Evolutionary conservation across 2,888 invertebrate species (phyloP).

Genomic region (Morpho deidamia): DNA sequence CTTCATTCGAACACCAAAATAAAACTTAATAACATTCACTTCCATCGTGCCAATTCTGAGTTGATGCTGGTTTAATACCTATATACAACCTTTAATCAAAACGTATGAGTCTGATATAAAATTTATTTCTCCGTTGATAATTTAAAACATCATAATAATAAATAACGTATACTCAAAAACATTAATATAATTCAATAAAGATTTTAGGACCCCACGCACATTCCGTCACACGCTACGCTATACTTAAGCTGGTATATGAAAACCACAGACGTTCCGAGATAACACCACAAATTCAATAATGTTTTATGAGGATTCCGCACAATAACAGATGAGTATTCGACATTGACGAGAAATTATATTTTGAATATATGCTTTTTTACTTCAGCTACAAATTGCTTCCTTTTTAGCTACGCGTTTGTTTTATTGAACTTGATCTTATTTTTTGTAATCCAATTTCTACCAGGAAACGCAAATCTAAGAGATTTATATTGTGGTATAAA

Average conservation of each 20-base stretch:
- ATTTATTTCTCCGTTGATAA: slow-evolving; percentile 17
- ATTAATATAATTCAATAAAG: slow-evolving; percentile 25
- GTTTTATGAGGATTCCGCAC: slow-evolving; percentile 27
- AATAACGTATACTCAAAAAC: slow-evolving; percentile 19
- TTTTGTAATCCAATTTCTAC: too few species aligned
- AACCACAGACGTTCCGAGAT: slow-evolving; percentile 30
- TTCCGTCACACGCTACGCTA: slow-evolving; percentile 16
- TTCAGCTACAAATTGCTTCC: too few species aligned
- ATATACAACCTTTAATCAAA: slow-evolving; percentile 6
- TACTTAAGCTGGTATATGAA: slow-evolving; percentile 8
- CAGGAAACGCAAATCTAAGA: too few species aligned
- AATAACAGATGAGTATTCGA: slow-evolving; percentile 20
- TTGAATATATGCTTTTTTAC: too few species aligned
- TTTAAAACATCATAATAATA: slow-evolving; percentile 21
- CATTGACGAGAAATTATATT: slow-evolving; percentile 1
- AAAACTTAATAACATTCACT: background rate
- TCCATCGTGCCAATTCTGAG: slow-evolving; percentile 1
- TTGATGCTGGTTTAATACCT: slow-evolving; percentile 11
- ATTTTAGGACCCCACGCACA: slow-evolving; percentile 19
- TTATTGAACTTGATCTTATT: too few species aligned
- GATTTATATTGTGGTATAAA: too few species aligned
- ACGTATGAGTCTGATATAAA: slow-evolving; percentile 9
- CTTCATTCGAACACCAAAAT: background rate
- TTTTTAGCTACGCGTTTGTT: too few species aligned
- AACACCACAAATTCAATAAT: slow-evolving; percentile 36